A percentile compares a stretch with the other conserved stretches of the same genome.
phyloP scores from a whole-genome alignment of 2,113 vertebrate genomes.

The Marcusenius ussheri region DNA sequence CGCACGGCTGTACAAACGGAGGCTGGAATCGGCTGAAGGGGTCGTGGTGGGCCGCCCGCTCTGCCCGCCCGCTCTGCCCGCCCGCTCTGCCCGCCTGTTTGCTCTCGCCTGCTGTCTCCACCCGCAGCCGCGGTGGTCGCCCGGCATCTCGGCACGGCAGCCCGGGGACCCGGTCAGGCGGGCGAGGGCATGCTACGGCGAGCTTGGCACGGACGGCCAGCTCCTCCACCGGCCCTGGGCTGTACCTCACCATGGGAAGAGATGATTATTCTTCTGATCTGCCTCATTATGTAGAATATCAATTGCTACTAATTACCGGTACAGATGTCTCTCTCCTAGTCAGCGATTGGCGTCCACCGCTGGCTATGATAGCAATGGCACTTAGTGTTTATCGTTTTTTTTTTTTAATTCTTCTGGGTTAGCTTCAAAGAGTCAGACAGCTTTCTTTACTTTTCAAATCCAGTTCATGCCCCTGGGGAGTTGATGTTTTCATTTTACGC shows the following conservation, averaged over 20 bases:
- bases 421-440: slow-evolving; percentile 36
- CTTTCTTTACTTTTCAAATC: slow-evolving; percentile 49
- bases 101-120: slow-evolving; percentile 28
- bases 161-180: slow-evolving; percentile 5
- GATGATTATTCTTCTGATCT: slow-evolving; percentile 11
- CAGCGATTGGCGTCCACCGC: not conserved
- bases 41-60: not conserved
- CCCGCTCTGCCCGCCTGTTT: slow-evolving; percentile 7
- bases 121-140: slow-evolving; percentile 19
- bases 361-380: not conserved
- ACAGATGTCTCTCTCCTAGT: slow-evolving; percentile 15
- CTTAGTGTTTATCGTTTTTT: not conserved
- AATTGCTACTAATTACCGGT: slow-evolving; percentile 16
- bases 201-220: slow-evolving; percentile 8
- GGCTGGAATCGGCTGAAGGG: slow-evolving; percentile 27
- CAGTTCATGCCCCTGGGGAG: slow-evolving; percentile 45
- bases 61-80: no score
- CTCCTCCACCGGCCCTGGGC: not conserved
- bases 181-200: slow-evolving; percentile 15
- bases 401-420: slow-evolving; percentile 38
- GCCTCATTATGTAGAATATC: slow-evolving; percentile 6
- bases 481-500: slow-evolving; percentile 54
- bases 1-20: slow-evolving; percentile 51
- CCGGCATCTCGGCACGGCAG: not conserved
- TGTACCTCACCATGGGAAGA: not conserved